Conservation (phyloP, 1,140 invertebrate species). For the Hyphantria cunea region DNA sequence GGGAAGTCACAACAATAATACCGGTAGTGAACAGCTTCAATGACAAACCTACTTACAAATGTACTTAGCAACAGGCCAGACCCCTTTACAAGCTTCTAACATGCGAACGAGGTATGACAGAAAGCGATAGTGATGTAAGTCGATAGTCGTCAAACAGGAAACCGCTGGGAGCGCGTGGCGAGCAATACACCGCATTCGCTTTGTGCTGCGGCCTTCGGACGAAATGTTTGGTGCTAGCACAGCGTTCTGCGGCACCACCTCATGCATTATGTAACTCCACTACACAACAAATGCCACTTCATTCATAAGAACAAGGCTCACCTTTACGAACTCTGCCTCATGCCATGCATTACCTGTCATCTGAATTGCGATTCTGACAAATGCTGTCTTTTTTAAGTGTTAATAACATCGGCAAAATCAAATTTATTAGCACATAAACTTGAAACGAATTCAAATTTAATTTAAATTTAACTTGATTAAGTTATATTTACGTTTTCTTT, state of each 20-base stretch:
- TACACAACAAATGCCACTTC: conserved; percentile 69
- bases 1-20: conserved; percentile 61
- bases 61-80: conserved; percentile 72
- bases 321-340: conserved; percentile 41
- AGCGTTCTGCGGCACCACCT: conserved; percentile 50
- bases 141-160: conserved; percentile 81
- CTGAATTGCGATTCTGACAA: background rate
- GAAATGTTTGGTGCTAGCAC: conserved; percentile 67
- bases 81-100: conserved; percentile 76
- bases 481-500: conserved; percentile 51
- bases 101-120: conserved; percentile 70
- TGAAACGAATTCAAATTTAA: no score
- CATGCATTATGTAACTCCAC: conserved; percentile 72
- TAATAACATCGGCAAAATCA: no score
- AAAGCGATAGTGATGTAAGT: conserved; percentile 80
- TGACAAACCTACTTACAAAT: conserved; percentile 53
- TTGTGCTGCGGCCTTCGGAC: conserved; percentile 74
- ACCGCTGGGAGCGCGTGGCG: conserved; percentile 72
- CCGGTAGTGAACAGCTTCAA: conserved; percentile 65
- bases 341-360: conserved; percentile 19
- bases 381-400: conserved; percentile 42
- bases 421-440: no score
- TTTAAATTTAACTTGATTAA: no score
- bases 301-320: conserved; percentile 68
- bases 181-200: conserved; percentile 70